Conservation (phyloP, 2,888 invertebrate genomes). For the Coleophora deauratella region DNA sequence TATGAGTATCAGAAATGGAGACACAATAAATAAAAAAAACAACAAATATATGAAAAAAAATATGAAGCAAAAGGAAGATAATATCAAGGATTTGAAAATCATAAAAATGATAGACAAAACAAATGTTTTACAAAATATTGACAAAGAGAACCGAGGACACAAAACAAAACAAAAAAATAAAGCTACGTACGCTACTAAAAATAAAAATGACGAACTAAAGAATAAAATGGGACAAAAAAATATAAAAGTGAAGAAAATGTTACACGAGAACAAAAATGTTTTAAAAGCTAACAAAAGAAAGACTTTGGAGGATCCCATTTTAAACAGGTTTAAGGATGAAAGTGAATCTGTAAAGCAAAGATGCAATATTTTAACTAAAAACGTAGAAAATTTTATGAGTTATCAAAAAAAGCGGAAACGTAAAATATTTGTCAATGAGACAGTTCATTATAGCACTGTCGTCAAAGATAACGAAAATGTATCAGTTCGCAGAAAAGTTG, state of each 20-base stretch:
- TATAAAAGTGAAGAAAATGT: too few species aligned
- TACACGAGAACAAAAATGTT: too few species aligned
- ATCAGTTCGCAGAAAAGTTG: slow-evolving; percentile 17
- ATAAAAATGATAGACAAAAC: too few species aligned
- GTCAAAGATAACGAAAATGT: slow-evolving; percentile 17
- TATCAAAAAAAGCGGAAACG: slow-evolving; percentile 15
- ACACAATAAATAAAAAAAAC: too few species aligned
- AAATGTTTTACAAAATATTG: too few species aligned
- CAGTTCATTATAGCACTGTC: slow-evolving; percentile 16
- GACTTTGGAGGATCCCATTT: slow-evolving; percentile 7
- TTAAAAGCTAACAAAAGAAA: too few species aligned
- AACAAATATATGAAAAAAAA: too few species aligned
- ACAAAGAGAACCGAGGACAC: background rate
- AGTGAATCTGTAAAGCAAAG: slow-evolving; percentile 11
- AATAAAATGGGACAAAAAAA: too few species aligned
- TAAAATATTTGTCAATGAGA: slow-evolving; percentile 19
- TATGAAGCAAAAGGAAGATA: too few species aligned
- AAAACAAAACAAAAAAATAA: slow-evolving; percentile 2
- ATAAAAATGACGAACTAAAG: background rate
- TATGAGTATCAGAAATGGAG: too few species aligned
- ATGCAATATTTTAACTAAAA: slow-evolving; percentile 20
- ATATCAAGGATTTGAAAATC: too few species aligned
- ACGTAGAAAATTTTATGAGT: slow-evolving; percentile 16
- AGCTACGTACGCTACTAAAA: background rate
- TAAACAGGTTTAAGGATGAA: slow-evolving; percentile 20